Conservation (phyloP, 2,113 vertebrate genomes). For the Carassius carassius region DNA sequence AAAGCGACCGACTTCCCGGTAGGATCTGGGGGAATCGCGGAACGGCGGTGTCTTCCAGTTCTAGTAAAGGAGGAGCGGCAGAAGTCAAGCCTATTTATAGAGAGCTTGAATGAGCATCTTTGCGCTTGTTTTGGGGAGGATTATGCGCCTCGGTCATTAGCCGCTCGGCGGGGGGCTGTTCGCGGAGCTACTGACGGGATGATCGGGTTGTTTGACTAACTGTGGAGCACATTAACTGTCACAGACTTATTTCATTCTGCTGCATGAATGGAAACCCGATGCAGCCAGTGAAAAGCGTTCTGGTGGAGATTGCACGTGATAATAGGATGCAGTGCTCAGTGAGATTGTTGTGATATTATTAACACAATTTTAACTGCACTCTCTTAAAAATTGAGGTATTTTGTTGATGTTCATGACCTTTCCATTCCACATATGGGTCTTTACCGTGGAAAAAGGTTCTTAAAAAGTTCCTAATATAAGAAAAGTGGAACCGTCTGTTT, state of each 20-base stretch:
- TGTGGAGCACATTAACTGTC: constrained; percentile 66
- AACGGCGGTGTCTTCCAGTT: constrained; percentile 14
- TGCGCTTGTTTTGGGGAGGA: constrained; percentile 79
- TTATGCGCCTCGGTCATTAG: constrained; percentile 74
- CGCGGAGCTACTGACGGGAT: constrained; percentile 70
- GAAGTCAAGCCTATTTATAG: constrained; percentile 78
- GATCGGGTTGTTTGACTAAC: constrained; percentile 79
- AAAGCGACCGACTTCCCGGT: constrained; percentile 18
- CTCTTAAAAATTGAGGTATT: no score
- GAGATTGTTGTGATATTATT: no score
- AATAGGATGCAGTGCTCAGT: no score
- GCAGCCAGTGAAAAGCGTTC: not conserved
- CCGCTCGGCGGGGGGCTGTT: constrained; percentile 72
- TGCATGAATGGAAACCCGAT: constrained; percentile 43
- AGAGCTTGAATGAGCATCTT: constrained; percentile 77
- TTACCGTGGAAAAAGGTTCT: no score
- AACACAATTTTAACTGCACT: no score
- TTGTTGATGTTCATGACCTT: no score
- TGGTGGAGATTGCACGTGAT: not conserved
- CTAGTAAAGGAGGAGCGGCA: constrained; percentile 69
- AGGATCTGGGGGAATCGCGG: constrained; percentile 20
- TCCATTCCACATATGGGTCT: no score
- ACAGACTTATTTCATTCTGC: constrained; percentile 59
- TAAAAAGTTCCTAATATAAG: no score
- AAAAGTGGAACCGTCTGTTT: no score